Base-by-base conservation (phyloP, 2,113 vertebrate species). In the Cephalophus harveyi region DNA sequence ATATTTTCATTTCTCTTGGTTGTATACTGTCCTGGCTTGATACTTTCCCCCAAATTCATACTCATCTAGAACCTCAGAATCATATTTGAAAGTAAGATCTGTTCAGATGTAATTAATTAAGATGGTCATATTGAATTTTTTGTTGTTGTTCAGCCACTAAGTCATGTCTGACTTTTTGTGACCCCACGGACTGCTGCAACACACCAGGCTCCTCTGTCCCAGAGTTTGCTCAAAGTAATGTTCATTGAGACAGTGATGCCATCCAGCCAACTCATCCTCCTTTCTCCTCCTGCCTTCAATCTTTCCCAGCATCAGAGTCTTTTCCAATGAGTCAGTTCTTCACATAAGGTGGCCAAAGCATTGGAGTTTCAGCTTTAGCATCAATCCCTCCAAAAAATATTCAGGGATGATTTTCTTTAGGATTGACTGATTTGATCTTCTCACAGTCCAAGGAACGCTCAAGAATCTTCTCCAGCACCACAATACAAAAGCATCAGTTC, bases 1-100 rank as follows among this genome's bases (percentile, higher is more conserved):
- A 23, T 87, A 13, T 62, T 60, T 87, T 62, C n/a, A 84, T 84
- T 87, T 87, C 36, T 86, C 10, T 46, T 86, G n/a, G 16, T 64
- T n/a, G 11, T n/a, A 25, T 50, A 64, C 43, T 48, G 11, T 64
- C 16, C 9, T 30, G 36, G 36, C 25, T 60, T 60, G 40, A 86
- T 28, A 46, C 9, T 43, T 60, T 10, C 2, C 14, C 40, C 36
- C 8, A 60, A 43, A 60, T 46, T 46, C 10, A 60, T 46, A 60
- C 16, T 28, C 25, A 46, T 86, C 5, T 40, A 21, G 36, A 86
- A 60, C 13, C 54, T 57, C n/a, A 84, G 54, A 84, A 23, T 87
- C 43, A 14, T 16, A 36, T 55, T 83, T 55, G 33, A 54, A 36
- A 36, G 21, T 55, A 55, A 36, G 50, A 7, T 83, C 19, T 36